These are phyloP conservation scores for Platysteira castanea DNA, from an alignment of 2,113 vertebrate species.

Conservation along the genomic window DNA sequence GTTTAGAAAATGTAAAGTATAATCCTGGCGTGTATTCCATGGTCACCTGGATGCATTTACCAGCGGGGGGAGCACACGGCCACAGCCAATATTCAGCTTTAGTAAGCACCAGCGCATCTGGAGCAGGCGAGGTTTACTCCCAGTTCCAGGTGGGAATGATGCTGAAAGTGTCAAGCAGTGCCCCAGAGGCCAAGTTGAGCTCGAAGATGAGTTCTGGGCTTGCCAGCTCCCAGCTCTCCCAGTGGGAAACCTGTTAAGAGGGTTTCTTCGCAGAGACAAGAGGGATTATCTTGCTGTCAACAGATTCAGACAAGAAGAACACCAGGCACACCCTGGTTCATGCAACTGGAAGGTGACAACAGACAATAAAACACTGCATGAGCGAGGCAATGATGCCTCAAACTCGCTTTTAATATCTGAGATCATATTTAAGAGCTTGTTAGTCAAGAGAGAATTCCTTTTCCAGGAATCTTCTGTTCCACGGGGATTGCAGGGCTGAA, in stretches of 20 bases:
- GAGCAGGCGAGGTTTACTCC: background rate
- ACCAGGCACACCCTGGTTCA: background rate
- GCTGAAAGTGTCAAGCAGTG: background rate
- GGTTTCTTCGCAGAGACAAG: background rate
- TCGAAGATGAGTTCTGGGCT: background rate
- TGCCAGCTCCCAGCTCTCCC: background rate
- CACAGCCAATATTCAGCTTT: background rate
- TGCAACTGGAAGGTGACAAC: background rate
- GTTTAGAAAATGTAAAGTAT: fast-evolving
- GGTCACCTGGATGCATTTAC: background rate
- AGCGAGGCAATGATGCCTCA: background rate
- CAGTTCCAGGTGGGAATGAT: background rate
- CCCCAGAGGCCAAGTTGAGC: background rate
- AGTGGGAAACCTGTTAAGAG: background rate
- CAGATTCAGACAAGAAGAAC: background rate
- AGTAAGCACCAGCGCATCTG: background rate
- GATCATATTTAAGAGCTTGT: background rate
- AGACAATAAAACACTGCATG: background rate
- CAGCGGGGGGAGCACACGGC: background rate
- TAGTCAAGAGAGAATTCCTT: background rate
- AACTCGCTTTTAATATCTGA: background rate
- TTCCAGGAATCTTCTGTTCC: background rate
- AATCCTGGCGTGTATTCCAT: background rate
- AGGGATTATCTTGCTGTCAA: background rate
- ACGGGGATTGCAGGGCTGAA: background rate